Percentiles rank a stretch among this genome's conserved stretches.
Conservation (phyloP, 2,888 invertebrate genomes). For the Cheilosia pagana region DNA sequence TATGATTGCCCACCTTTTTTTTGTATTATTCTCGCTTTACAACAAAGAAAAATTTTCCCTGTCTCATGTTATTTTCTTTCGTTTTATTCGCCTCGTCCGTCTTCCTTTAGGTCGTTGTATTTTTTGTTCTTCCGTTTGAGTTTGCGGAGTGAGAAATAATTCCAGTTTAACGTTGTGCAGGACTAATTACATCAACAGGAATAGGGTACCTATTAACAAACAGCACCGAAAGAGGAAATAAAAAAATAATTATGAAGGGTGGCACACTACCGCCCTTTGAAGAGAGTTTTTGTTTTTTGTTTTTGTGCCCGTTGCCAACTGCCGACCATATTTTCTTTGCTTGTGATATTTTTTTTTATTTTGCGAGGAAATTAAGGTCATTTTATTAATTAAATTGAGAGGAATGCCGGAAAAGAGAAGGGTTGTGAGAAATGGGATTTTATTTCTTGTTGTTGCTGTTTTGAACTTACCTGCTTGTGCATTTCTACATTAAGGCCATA, state of each 20-base stretch:
- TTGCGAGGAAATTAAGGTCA: conserved; percentile 54
- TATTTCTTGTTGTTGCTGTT: not conserved
- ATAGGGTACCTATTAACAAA: conserved; percentile 51
- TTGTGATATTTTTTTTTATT: conserved; percentile 6
- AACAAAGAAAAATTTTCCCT: conserved; percentile 22
- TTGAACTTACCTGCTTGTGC: conserved; percentile 93
- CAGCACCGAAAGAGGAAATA: conserved; percentile 2
- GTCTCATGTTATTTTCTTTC: conserved; percentile 31
- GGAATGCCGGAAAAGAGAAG: conserved; percentile 8
- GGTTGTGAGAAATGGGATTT: not conserved
- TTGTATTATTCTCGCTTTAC: not conserved
- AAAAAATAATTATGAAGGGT: conserved; percentile 13
- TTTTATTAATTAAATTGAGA: conserved; percentile 59
- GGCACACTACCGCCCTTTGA: conserved; percentile 19
- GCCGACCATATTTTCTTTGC: not conserved
- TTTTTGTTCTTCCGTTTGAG: conserved; percentile 3
- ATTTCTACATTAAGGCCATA: conserved; percentile 97
- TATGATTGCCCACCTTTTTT: conserved; percentile 22
- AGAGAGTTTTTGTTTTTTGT: not conserved
- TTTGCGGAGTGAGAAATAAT: conserved; percentile 18
- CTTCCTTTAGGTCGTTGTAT: not conserved
- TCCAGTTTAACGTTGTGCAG: conserved; percentile 34
- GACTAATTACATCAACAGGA: conserved; percentile 64
- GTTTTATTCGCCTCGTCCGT: conserved; percentile 24
- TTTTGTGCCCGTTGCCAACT: not conserved